Evolutionary conservation across 2,113 vertebrate genomes (phyloP).

Genomic region (Halcyon senegalensis): DNA sequence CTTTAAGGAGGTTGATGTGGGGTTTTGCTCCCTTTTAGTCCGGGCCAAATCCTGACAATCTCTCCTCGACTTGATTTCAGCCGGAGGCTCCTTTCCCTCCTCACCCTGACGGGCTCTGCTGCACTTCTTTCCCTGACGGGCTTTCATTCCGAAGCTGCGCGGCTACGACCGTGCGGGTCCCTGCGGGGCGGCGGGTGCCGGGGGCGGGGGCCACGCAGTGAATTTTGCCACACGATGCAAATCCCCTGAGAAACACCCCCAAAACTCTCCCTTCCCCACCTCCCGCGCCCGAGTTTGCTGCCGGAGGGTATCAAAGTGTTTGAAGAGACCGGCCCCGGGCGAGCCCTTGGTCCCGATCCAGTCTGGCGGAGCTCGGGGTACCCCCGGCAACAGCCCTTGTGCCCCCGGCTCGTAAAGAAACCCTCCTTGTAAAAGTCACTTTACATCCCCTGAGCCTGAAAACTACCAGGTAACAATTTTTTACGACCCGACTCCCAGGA

Average conservation of each 20-base stretch:
- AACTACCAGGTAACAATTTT: background rate
- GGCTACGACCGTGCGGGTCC: accelerated
- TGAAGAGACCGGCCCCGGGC: accelerated
- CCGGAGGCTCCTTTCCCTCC: accelerated
- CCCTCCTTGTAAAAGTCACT: background rate
- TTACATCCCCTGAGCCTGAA: background rate
- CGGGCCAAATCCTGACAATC: background rate
- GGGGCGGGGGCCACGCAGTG: accelerated
- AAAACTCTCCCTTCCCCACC: background rate
- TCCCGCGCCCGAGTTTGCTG: background rate
- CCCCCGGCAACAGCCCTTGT: background rate
- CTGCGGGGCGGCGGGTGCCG: background rate
- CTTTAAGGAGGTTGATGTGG: accelerated
- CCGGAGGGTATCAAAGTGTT: no score
- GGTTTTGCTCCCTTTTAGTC: background rate
- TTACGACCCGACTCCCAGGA: background rate
- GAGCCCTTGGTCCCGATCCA: accelerated
- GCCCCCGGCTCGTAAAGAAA: background rate
- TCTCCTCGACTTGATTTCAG: background rate
- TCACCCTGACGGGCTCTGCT: background rate
- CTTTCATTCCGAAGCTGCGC: background rate
- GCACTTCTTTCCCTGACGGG: background rate
- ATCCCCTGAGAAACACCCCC: background rate
- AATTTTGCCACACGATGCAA: background rate
- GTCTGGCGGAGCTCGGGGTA: accelerated